Evolutionary conservation across 53 echinoderm and acorn worm species (phyloP).

Genomic region (Paracentrotus lividus): DNA sequence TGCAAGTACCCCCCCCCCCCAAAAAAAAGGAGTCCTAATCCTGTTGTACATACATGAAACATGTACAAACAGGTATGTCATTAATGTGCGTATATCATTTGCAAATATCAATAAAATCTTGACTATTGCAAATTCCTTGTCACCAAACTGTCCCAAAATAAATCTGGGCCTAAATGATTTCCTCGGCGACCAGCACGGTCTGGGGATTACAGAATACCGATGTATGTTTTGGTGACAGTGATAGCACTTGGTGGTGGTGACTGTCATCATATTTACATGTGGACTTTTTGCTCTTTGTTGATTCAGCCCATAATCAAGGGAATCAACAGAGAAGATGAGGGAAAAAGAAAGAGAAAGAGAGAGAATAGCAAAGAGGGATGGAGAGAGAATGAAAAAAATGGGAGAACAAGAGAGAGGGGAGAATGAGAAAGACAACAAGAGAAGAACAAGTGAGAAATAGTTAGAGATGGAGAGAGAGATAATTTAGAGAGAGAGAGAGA

Average conservation of each 20-base stretch:
- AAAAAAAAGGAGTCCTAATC: no score
- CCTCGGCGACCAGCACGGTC: background rate
- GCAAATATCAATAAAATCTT: background rate
- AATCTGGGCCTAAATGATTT: background rate
- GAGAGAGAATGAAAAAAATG: no score
- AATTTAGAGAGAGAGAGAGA: background rate
- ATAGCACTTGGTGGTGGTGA: background rate
- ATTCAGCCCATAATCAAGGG: constrained; percentile 34
- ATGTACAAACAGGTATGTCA: no score
- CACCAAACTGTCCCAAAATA: background rate
- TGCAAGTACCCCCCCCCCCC: no score
- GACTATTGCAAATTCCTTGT: no score
- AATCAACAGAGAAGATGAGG: background rate
- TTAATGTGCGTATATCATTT: no score
- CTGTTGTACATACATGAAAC: no score
- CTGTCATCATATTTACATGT: constrained; percentile 27
- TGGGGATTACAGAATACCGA: constrained; percentile 6
- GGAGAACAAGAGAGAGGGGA: background rate
- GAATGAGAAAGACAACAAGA: background rate
- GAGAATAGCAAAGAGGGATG: background rate
- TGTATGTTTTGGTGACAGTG: background rate
- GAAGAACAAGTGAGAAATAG: background rate
- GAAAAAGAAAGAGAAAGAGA: background rate
- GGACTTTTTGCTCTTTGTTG: background rate
- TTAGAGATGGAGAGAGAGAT: background rate